Percentiles rank a stretch among this genome's conserved stretches.
phyloP scores from a whole-genome alignment of 2,797 vertebrate genomes.

The Myotis pilosus region DNA sequence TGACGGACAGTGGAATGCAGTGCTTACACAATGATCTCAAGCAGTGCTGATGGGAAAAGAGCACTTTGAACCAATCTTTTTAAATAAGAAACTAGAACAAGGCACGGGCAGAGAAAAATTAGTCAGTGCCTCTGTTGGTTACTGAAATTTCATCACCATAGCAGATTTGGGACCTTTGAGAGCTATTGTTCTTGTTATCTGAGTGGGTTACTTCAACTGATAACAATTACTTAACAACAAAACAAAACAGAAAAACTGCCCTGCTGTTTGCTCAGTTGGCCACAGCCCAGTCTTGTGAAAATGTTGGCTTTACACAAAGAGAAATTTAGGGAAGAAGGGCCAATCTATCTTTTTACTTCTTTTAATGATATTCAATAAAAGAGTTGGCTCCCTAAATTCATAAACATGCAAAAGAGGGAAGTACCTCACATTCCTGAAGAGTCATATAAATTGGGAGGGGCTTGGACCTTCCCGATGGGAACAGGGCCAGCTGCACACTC shows the following conservation, averaged over 20 bases:
- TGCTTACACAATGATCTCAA: not conserved
- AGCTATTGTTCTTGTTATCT: not conserved
- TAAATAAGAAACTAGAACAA: not conserved
- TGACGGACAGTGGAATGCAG: not conserved
- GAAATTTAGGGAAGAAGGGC: not conserved
- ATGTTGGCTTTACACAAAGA: not conserved
- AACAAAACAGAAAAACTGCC: not conserved
- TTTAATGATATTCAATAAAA: slow-evolving; percentile 14
- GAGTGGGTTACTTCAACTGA: not conserved
- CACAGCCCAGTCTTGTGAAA: not conserved
- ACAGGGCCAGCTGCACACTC: not conserved
- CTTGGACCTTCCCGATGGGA: not conserved
- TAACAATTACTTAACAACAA: not conserved
- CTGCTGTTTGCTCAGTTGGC: not conserved
- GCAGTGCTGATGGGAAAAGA: not conserved
- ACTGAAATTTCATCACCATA: not conserved
- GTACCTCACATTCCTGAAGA: not conserved
- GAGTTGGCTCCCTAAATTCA: not conserved
- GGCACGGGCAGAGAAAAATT: not conserved
- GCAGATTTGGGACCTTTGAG: not conserved
- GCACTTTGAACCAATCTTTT: not conserved
- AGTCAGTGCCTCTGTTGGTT: not conserved
- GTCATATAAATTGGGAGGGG: not conserved
- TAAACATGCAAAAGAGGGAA: not conserved
- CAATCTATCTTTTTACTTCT: not conserved